Evolutionary conservation across 2,888 invertebrate species (phyloP), one percentile per base, ranked within the genome.

Genomic region (Cheilosia pagana): DNA sequence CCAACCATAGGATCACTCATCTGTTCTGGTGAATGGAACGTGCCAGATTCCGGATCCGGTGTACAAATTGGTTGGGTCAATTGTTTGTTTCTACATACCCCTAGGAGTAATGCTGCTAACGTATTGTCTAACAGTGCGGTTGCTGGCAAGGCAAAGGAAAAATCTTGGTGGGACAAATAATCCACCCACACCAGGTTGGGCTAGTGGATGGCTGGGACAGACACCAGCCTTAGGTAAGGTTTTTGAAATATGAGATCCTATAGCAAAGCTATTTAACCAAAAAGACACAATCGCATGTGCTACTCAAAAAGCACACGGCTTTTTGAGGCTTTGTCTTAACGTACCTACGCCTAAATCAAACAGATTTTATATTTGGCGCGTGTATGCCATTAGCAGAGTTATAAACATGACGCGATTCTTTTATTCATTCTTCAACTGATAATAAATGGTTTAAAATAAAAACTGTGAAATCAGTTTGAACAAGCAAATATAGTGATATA

Each of bases 71-170:
- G 97, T 98, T 88, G 99, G 98, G 43, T 98, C 98, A 71, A 96
- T 98, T 89, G 95, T 98, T 88, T 98, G 98, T 88, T 99, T 99
- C 93, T 98, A 98, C 93, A 98, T 99, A 86, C 99, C 99, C 0
- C 93, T 99, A 87, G 94, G 95, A 52, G 98, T 99, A 87, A 99
- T 99, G 98, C 93, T 98, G 89, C 93, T 98, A 81, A 98, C 98
- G n/a, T 99, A 98, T 90, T 96, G 97, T 5, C 93, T 98, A 88
- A 99, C 99, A 0, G 97, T 98, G 19, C 94, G 96, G 76, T 93
- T 98, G 31, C 93, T 99, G 89, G 97, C 97, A 45, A 93, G 95
- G 81, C 97, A 98, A 92, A 94, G 95, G 88, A 96, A 96, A 90
- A 96, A 96, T 87, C 90, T 95, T 81, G 94, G 94, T 23, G 91